Conservation (phyloP, 2,888 invertebrate species). For the Thyatira batis region DNA sequence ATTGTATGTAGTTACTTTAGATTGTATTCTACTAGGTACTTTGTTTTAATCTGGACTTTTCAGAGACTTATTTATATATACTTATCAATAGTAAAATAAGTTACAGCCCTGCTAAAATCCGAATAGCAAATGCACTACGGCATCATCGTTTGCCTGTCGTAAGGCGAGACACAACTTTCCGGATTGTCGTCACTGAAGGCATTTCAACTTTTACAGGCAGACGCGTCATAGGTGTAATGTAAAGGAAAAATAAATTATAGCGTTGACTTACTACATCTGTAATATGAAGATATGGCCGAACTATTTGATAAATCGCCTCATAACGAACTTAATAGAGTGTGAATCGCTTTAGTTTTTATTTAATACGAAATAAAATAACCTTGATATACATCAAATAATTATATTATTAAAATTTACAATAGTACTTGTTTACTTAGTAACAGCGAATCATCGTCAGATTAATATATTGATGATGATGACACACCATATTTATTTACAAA, state of each 20-base stretch:
- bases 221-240: constrained; percentile 1
- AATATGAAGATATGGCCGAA: no score
- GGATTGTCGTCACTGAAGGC: constrained; percentile 28
- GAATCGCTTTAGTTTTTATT: no score
- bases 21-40: no score
- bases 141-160: constrained; percentile 41
- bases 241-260: no score
- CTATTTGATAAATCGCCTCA: no score
- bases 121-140: constrained; percentile 55
- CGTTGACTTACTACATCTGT: no score
- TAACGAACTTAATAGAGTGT: no score
- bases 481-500: constrained; percentile 49
- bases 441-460: constrained; percentile 31
- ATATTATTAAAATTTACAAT: constrained; percentile 26
- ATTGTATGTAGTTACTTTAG: no score
- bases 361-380: neutral
- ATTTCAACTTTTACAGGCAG: constrained; percentile 15
- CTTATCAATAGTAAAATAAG: neutral
- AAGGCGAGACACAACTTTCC: constrained; percentile 24
- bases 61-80: no score
- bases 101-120: constrained; percentile 33
- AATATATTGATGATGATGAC: constrained; percentile 29
- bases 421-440: constrained; percentile 19
- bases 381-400: constrained; percentile 5
- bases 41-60: no score